phyloP scores from a whole-genome alignment of 2,888 invertebrate genomes.

The Campaea margaritaria region DNA sequence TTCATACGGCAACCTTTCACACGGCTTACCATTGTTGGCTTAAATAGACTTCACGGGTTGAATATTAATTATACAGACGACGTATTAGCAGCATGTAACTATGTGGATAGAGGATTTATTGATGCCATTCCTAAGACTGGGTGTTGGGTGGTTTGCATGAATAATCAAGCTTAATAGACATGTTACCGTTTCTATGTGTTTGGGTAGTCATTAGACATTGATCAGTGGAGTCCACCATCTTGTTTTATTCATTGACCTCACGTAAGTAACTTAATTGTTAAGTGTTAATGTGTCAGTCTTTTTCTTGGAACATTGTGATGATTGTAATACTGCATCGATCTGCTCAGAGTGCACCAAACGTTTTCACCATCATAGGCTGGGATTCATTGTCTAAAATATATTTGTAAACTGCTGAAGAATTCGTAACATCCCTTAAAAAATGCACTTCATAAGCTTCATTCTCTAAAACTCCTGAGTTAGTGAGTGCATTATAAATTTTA shows the following conservation, averaged over 20 bases:
- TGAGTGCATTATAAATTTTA: too few species aligned
- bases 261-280: too few species aligned
- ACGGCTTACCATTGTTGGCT: slow-evolving; percentile 30
- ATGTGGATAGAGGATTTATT: slow-evolving; percentile 31
- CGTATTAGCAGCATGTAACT: slow-evolving; percentile 16
- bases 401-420: too few species aligned
- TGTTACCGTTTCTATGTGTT: slow-evolving; percentile 23
- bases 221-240: not conserved
- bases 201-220: slow-evolving; percentile 15
- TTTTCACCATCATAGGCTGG: too few species aligned
- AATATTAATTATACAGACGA: slow-evolving; percentile 34
- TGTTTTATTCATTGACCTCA: too few species aligned
- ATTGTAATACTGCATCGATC: too few species aligned
- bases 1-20: slow-evolving; percentile 40
- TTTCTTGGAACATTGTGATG: not conserved
- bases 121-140: slow-evolving; percentile 31
- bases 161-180: slow-evolving; percentile 35
- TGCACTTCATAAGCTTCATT: too few species aligned
- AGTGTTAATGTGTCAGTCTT: not conserved
- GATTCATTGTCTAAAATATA: too few species aligned
- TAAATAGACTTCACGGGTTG: slow-evolving; percentile 28
- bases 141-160: slow-evolving; percentile 39
- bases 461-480: too few species aligned
- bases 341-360: too few species aligned
- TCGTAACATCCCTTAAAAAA: too few species aligned